Conservation (phyloP, 2,888 invertebrate species). For the Drosophila prolongata region DNA sequence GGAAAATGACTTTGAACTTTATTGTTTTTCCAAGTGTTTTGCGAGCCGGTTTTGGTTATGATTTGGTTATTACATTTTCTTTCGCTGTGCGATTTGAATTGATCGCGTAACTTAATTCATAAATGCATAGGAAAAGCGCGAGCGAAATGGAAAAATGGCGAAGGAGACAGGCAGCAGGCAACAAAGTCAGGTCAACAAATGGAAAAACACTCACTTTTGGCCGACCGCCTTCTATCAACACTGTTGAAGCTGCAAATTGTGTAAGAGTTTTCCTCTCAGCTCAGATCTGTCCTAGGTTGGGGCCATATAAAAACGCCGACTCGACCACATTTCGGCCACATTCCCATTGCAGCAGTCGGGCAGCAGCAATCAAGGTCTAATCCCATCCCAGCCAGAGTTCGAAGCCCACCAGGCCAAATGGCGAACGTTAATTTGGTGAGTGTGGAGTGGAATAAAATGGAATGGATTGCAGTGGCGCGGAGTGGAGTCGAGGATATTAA, state of each 20-base stretch:
- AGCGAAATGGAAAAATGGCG: conserved; percentile 32
- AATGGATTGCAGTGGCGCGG: background rate
- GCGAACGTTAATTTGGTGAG: conserved; percentile 66
- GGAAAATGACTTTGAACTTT: conserved; percentile 80
- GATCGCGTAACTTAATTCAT: conserved; percentile 79
- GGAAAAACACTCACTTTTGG: conserved; percentile 57
- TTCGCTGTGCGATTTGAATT: conserved; percentile 51
- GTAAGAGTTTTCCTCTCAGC: conserved; percentile 53
- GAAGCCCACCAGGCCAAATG: conserved; percentile 53
- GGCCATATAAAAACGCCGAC: conserved; percentile 61
- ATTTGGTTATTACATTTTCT: conserved; percentile 44
- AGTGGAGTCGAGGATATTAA: conserved; percentile 37
- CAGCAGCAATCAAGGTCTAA: conserved; percentile 49
- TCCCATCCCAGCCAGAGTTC: conserved; percentile 29
- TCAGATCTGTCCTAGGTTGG: conserved; percentile 52
- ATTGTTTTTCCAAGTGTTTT: conserved; percentile 58
- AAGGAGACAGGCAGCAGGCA: conserved; percentile 30
- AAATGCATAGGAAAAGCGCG: conserved; percentile 57
- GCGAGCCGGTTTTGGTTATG: conserved; percentile 58
- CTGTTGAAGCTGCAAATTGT: conserved; percentile 53
- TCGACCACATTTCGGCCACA: conserved; percentile 55
- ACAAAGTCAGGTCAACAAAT: conserved; percentile 44
- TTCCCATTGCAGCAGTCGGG: conserved; percentile 57
- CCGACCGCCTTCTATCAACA: conserved; percentile 56
- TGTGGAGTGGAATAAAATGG: background rate